Percentiles rank a stretch among this genome's conserved stretches.
These are phyloP conservation scores for Sula dactylatra DNA, from an alignment of 2,113 vertebrate species.

Conservation along the genomic window DNA sequence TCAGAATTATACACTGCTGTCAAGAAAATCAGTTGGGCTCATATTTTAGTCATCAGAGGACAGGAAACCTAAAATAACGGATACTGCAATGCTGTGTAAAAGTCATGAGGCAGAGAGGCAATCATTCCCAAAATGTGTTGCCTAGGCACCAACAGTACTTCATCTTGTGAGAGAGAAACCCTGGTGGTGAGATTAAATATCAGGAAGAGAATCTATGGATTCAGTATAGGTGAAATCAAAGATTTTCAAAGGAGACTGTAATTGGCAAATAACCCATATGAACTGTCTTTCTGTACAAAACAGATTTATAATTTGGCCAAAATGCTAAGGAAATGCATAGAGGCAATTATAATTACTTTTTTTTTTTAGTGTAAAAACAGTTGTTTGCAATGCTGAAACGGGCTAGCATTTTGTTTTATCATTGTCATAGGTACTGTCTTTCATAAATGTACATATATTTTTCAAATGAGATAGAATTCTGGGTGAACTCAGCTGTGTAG, in stretches of 20 bases:
- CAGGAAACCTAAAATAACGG: not conserved
- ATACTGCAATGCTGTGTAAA: not conserved
- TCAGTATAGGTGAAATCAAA: not conserved
- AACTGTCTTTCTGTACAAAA: not conserved
- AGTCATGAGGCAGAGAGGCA: not conserved
- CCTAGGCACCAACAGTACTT: not conserved
- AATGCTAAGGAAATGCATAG: not conserved
- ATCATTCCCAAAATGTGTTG: not conserved
- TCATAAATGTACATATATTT: fast-evolving
- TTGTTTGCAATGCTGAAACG: not conserved
- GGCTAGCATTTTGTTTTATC: not conserved
- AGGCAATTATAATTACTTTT: not conserved
- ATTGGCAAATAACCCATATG: not conserved
- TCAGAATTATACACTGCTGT: not conserved
- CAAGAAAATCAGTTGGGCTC: not conserved
- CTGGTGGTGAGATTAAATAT: not conserved
- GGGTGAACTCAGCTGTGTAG: not conserved
- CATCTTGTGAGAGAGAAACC: not conserved
- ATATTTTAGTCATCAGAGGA: not conserved
- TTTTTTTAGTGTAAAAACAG: not conserved
- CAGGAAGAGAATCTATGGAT: not conserved
- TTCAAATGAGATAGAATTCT: not conserved
- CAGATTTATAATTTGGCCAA: not conserved
- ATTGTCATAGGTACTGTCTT: not conserved
- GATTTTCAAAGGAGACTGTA: not conserved